Base-by-base conservation (phyloP, 2,888 invertebrate genomes). In the Odontothrips loti region DNA sequence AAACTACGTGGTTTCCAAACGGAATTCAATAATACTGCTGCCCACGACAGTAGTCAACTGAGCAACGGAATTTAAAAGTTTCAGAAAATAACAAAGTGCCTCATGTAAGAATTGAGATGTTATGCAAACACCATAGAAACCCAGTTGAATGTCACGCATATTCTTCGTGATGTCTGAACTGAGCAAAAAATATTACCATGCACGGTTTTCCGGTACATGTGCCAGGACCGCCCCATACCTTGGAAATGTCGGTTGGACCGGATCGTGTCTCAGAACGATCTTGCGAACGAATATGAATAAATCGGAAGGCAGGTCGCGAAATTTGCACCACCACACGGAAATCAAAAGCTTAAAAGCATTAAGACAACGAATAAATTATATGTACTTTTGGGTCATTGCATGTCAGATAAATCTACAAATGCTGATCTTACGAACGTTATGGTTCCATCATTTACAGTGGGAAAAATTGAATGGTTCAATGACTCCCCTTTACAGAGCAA, bases 241-340 rank as follows among this genome's bases (percentile, higher is more conserved):
- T 68, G 11, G 27, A 68, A 68, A 68, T 68, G 68, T 68, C 23
- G 68, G 68, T 68, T 68, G 68, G 68, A 68, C 27, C 68, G 68
- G 68, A 68, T 68, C 68, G 68, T 68, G 68, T 68, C 27, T 68
- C n/a, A 27, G 27, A 23, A 68, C 68, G 68, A 68, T 68, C 68
- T 68, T 68, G 23, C 6, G 11, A 68, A 58, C 15, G 20, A 58
- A 58, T 58, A 58, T 6, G 12, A 51, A 17, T 11, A 68, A 27
- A 68, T 68, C 8, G 27, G 68, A 68, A 68, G 20, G 68, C 68
- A 68, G 68, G 68, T 68, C 68, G 68, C 68, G 23, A 4, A 68
- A 23, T 68, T 68, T 68, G 68, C 68, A 68, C 68, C 68, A 68
- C 68, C 68, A 68, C 68, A 68, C 68, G 68, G 23, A 68, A 68